Evolutionary conservation across 2,113 vertebrate species (phyloP), one percentile per base, ranked within the genome.

Genomic region (Spea bombifrons): DNA sequence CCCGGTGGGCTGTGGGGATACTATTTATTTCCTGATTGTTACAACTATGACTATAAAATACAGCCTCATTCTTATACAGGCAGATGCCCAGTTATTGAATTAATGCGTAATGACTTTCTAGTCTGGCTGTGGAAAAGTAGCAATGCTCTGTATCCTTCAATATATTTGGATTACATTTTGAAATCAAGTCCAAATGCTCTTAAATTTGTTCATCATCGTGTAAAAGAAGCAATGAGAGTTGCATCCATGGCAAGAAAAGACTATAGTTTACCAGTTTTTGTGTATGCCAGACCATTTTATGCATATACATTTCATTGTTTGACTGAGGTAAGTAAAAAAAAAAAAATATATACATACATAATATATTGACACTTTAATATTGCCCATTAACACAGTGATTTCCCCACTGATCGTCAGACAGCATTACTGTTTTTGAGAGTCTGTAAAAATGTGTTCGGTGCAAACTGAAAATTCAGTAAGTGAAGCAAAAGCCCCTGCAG

Each of bases 271-370:
- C 95, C 95, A 0, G 93, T 97, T 70, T 97, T 95, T 85, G 90
- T 96, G 83, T 98, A 97, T 84, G 93, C 94, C 85, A 93, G 95
- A 78, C 94, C 94, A 64, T 97, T 96, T 89, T 99, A 97, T 80
- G 92, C 93, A 66, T 93, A 96, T 75, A 94, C 92, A 15, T 91
- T 94, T 78, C 84, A 91, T 81, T 88, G 89, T 84, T 92, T 98
- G 61, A 94, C 95, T 82, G 87, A 97, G 92, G 96, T 97, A 90
- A 88, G 88, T 69, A 82, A 71, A 66, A 7, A 55, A 8, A 49
- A 68, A 47, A 45, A 10, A 66, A 5, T 63, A 63, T 16, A 5
- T 30, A 30, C 30, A 30, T 30, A 30, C 30, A 30, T 30, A 30
- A 30, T 1, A 30, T 30, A 30, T 30, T 30, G 30, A 30, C 30